phyloP scores from a whole-genome alignment of 2,113 vertebrate genomes.

The Ochotona curzoniae region DNA sequence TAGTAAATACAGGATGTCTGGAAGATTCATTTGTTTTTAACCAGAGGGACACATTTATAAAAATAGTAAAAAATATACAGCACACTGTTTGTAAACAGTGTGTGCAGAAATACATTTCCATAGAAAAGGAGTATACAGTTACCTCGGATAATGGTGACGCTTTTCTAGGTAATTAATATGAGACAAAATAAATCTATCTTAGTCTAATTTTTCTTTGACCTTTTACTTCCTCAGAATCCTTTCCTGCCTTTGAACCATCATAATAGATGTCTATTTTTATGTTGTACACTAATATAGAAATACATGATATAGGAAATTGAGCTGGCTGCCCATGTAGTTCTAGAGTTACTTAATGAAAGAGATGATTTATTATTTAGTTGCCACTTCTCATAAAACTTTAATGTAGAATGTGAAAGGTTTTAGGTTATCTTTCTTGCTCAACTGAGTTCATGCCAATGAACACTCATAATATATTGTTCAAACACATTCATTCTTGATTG shows the following conservation, averaged over 20 bases:
- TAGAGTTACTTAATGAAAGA: slow-evolving; percentile 22
- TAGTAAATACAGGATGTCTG: slow-evolving; percentile 69
- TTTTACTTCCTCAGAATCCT: slow-evolving; percentile 38
- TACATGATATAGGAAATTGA: not conserved
- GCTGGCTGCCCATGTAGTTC: not conserved
- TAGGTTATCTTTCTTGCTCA: not conserved
- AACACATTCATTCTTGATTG: slow-evolving; percentile 31
- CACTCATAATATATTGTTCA: not conserved
- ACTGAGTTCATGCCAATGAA: slow-evolving; percentile 5
- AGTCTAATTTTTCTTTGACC: slow-evolving; percentile 51
- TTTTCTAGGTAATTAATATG: slow-evolving; percentile 2
- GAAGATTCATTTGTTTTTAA: slow-evolving; percentile 57
- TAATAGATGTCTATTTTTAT: not conserved
- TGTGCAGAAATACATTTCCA: slow-evolving; percentile 15
- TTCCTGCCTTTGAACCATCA: not conserved
- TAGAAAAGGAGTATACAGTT: slow-evolving; percentile 30
- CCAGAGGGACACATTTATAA: slow-evolving; percentile 22
- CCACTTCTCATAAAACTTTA: slow-evolving; percentile 19
- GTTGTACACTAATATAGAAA: not conserved
- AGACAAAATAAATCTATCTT: slow-evolving; percentile 12
- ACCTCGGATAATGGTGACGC: not conserved
- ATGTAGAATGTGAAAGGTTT: slow-evolving; percentile 39
- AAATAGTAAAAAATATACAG: slow-evolving; percentile 45
- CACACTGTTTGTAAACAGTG: not conserved
- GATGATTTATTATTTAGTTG: slow-evolving; percentile 56